Conservation (phyloP, 92 coral and sea anemone genomes). For the Epizoanthus scotinus region DNA sequence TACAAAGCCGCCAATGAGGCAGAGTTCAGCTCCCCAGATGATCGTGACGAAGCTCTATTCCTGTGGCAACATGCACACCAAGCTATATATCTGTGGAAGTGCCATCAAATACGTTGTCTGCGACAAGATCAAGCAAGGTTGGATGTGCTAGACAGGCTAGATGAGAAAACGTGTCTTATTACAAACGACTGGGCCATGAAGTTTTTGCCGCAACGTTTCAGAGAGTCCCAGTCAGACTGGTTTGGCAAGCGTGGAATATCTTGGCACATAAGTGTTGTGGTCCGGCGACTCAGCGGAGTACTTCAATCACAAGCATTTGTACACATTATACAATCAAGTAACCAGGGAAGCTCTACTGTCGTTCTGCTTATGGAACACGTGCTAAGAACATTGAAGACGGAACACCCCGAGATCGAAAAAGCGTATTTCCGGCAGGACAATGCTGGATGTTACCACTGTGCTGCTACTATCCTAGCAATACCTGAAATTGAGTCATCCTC, state of each 20-base stretch:
- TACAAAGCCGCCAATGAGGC: background rate
- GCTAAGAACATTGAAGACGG: conserved; percentile 39
- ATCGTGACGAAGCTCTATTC: background rate
- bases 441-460: conserved; percentile 47
- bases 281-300: conserved; percentile 23
- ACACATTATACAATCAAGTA: conserved; percentile 33
- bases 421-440: conserved; percentile 41
- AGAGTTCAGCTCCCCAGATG: background rate
- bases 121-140: conserved; percentile 30
- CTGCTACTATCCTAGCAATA: conserved; percentile 19
- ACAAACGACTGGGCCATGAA: conserved; percentile 52
- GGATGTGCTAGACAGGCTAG: conserved; percentile 29
- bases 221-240: conserved; percentile 44
- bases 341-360: conserved; percentile 41
- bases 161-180: conserved; percentile 38
- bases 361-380: conserved; percentile 33
- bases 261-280: conserved; percentile 42
- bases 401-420: conserved; percentile 20
- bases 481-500: conserved; percentile 14
- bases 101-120: conserved; percentile 32
- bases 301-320: conserved; percentile 43
- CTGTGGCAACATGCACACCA: conserved; percentile 44
- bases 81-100: conserved; percentile 45
- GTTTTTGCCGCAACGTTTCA: conserved; percentile 38
- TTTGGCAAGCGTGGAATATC: conserved; percentile 37